A percentile compares a stretch with the other conserved stretches of the same genome.
These are phyloP conservation scores for Spea multiplicata DNA, from an alignment of 2,113 vertebrate species.

Conservation along the genomic window DNA sequence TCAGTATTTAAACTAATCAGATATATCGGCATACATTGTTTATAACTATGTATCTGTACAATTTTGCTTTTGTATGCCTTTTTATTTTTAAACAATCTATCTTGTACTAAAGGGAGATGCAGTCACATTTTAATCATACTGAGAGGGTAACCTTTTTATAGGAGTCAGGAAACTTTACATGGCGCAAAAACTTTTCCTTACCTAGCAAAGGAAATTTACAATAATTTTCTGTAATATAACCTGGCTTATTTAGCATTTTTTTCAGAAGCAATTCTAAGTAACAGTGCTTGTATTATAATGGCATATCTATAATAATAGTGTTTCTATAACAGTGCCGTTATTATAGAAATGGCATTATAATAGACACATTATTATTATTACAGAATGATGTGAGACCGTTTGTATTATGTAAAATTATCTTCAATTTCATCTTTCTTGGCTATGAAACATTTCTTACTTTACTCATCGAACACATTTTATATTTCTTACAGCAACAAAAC, in stretches of 20 bases:
- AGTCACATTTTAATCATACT: background rate
- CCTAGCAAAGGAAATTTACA: conserved; percentile 69
- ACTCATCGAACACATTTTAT: conserved; percentile 46
- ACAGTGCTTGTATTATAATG: conserved; percentile 74
- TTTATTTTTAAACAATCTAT: background rate
- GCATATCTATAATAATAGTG: conserved; percentile 76
- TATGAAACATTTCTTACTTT: conserved; percentile 56
- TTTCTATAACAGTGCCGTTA: conserved; percentile 80
- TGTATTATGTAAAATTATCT: conserved; percentile 68
- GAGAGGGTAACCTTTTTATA: conserved; percentile 2
- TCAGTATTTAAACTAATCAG: too few relatives aligned
- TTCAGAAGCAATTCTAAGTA: conserved; percentile 76
- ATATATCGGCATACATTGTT: too few relatives aligned
- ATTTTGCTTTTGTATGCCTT: too few relatives aligned
- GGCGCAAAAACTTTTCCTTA: conserved; percentile 53
- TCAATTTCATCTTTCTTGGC: conserved; percentile 64
- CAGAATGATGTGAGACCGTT: conserved; percentile 65
- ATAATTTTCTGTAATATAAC: conserved; percentile 74
- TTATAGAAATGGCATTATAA: conserved; percentile 78
- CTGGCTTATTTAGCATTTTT: conserved; percentile 71
- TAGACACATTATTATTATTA: conserved; percentile 75
- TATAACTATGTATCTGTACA: too few relatives aligned
- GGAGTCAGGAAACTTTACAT: conserved; percentile 28
- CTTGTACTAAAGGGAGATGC: background rate
- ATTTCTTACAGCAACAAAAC: conserved; percentile 43